A percentile compares a stretch with the other conserved stretches of the same genome.
Evolutionary conservation across 2,113 vertebrate species (phyloP).

Genomic region (Hippotragus niger): DNA sequence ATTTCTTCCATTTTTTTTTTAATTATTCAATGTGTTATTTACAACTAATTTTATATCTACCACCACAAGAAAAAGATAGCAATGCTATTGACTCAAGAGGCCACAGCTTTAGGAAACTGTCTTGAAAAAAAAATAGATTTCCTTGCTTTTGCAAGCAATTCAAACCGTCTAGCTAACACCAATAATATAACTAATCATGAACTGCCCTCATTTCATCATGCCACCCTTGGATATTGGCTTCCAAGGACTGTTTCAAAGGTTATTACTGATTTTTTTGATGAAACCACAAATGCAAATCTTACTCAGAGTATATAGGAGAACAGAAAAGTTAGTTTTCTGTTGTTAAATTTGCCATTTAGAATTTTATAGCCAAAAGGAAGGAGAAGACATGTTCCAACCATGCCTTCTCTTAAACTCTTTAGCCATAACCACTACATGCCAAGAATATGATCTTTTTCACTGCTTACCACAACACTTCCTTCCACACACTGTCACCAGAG

Average conservation of each 20-base stretch:
- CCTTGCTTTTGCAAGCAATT: neutral
- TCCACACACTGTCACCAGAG: neutral
- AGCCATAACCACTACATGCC: neutral
- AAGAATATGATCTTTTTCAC: neutral
- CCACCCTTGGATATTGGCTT: neutral
- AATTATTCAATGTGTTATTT: neutral
- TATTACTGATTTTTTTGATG: neutral
- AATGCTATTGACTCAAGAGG: neutral
- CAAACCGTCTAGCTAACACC: neutral
- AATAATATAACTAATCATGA: neutral
- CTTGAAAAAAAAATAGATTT: neutral
- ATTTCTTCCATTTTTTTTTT: neutral
- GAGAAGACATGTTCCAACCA: neutral
- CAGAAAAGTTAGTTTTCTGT: neutral
- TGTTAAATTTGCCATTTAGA: neutral
- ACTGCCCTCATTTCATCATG: neutral
- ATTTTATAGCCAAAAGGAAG: neutral
- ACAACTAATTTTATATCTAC: neutral
- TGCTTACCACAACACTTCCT: neutral
- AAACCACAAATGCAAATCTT: neutral
- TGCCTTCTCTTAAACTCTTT: neutral
- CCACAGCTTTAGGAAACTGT: neutral
- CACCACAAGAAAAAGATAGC: neutral
- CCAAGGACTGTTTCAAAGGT: neutral
- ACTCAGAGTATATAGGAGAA: neutral